Percentiles rank a stretch among this genome's conserved stretches.
Conservation (phyloP, 2,797 vertebrate species). For the Chelidonichthys spinosus region DNA sequence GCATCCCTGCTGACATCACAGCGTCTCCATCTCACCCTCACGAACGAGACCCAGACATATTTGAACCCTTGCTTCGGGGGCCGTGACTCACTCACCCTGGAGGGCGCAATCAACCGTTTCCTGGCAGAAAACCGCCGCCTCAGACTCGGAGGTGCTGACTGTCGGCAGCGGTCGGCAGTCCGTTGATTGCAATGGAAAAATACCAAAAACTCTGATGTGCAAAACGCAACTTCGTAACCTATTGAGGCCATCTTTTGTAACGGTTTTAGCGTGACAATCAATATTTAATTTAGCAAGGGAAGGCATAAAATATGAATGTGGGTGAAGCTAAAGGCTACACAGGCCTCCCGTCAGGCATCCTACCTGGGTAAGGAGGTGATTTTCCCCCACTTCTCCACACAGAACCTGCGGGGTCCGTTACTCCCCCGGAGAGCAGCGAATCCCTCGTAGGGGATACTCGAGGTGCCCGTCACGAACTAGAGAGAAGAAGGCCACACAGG, state of each 20-base stretch:
- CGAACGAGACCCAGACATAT: neutral
- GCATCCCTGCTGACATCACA: neutral
- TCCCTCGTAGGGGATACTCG: slow-evolving; percentile 97
- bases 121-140: neutral
- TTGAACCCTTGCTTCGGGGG: neutral
- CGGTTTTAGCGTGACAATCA: slow-evolving; percentile 4
- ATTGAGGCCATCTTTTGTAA: neutral
- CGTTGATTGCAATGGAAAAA: neutral
- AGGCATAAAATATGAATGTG: slow-evolving; percentile 7
- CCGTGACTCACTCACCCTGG: neutral
- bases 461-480: slow-evolving; percentile 97
- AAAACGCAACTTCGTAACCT: neutral
- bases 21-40: neutral
- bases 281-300: neutral
- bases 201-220: neutral
- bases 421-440: slow-evolving; percentile 95
- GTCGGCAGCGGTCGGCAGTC: neutral
- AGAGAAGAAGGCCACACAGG: neutral
- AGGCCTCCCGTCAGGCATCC: neutral
- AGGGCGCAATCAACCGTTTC: neutral
- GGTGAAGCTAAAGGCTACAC: neutral
- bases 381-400: slow-evolving; percentile 98
- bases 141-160: neutral
- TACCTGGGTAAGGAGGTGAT: slow-evolving; percentile 97
- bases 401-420: slow-evolving; percentile 95